A percentile compares a stretch with the other conserved stretches of the same genome.
Conservation (phyloP, 1,140 invertebrate species). For the Lordiphosa mommai region DNA sequence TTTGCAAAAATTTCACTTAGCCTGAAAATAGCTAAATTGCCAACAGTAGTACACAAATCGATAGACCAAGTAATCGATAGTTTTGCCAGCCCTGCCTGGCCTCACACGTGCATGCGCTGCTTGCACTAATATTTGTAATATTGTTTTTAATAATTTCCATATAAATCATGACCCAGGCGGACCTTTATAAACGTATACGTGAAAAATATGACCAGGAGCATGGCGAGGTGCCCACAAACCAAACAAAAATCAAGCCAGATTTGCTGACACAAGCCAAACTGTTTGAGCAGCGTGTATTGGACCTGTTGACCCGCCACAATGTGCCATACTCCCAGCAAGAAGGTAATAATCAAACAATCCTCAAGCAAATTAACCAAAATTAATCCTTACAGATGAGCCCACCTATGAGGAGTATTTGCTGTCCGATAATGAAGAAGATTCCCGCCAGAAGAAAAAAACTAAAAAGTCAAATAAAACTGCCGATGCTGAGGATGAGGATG, state of each 20-base stretch:
- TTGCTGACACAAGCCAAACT: conserved; percentile 1
- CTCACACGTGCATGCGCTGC: conserved; percentile 34
- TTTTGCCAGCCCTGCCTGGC: neutral
- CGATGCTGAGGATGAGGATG: conserved; percentile 35
- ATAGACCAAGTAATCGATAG: neutral
- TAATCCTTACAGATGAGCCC: conserved; percentile 35
- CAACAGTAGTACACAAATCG: no score
- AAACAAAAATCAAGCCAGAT: conserved; percentile 6
- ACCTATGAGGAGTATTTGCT: conserved; percentile 69
- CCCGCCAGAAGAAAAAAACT: conserved; percentile 8
- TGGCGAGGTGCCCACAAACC: conserved; percentile 1
- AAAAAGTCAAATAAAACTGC: conserved; percentile 18
- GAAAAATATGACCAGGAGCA: conserved; percentile 24
- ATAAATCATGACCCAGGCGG: conserved; percentile 17
- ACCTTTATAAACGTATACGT: conserved; percentile 18
- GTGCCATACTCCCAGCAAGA: conserved; percentile 51
- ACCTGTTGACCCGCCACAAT: conserved; percentile 43
- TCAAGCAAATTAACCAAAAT: neutral
- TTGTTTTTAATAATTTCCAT: neutral
- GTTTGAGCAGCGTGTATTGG: conserved; percentile 18
- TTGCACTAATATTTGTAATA: conserved; percentile 10
- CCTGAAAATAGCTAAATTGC: no score
- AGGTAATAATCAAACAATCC: conserved; percentile 17
- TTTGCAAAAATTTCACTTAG: no score
- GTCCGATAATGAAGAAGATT: conserved; percentile 37